These are phyloP conservation scores for Chrysocyon brachyurus DNA, from an alignment of 2,797 vertebrate genomes.

Conservation along the genomic window DNA sequence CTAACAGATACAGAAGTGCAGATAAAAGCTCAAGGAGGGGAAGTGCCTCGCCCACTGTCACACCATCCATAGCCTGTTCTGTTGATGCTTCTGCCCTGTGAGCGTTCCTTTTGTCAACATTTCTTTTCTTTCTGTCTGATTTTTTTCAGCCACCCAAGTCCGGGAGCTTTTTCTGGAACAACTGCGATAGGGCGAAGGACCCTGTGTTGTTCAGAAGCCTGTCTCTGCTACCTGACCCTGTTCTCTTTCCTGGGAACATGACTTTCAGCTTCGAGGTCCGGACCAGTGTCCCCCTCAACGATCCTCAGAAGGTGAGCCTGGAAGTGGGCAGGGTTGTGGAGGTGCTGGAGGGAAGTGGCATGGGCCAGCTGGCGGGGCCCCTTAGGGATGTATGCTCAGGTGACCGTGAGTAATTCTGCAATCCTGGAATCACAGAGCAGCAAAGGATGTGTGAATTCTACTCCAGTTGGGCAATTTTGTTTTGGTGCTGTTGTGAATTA, in stretches of 20 bases:
- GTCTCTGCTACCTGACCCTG: constrained; percentile 86
- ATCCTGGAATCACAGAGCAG: not conserved
- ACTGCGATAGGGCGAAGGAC: constrained; percentile 86
- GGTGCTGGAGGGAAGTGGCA: not conserved
- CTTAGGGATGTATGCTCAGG: not conserved
- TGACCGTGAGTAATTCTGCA: not conserved
- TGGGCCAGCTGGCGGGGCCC: not conserved
- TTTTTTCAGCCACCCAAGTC: constrained; percentile 66
- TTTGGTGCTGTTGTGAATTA: not conserved
- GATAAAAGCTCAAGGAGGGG: too few species aligned
- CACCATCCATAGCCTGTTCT: not conserved
- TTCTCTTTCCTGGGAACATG: constrained; percentile 87
- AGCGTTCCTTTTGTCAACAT: not conserved
- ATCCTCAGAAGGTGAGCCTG: constrained; percentile 86
- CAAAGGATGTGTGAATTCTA: not conserved
- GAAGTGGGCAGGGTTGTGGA: not conserved
- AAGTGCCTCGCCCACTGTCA: not conserved
- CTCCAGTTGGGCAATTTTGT: not conserved
- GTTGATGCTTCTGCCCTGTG: not conserved
- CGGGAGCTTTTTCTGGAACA: constrained; percentile 88
- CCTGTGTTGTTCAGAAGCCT: constrained; percentile 87
- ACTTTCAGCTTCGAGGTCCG: constrained; percentile 44
- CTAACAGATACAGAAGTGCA: not conserved
- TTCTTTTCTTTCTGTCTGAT: not conserved
- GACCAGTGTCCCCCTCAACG: constrained; percentile 54